Evolutionary conservation across 2,113 vertebrate species (phyloP).

Genomic region (Sus scrofa): DNA sequence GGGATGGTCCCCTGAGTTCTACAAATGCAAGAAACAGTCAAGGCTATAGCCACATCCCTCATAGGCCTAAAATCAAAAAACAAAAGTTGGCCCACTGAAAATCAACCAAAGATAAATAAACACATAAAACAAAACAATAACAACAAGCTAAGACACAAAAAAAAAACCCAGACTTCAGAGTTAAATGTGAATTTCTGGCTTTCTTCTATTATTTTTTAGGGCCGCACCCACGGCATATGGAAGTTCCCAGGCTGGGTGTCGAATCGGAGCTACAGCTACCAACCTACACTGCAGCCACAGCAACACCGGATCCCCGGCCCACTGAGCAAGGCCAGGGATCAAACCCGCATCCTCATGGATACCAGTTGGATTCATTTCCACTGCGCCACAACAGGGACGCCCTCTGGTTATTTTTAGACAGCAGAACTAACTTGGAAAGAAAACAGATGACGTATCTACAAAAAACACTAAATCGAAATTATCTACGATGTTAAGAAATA

Average conservation of each 20-base stretch:
- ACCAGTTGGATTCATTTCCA: too few species aligned
- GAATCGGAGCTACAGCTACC: too few species aligned
- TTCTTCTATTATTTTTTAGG: too few species aligned
- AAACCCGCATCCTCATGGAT: too few species aligned
- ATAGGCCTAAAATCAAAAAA: not conserved
- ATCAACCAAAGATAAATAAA: not conserved
- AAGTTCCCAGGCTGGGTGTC: too few species aligned
- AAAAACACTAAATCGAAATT: not conserved
- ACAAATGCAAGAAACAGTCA: not conserved
- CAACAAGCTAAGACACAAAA: not conserved
- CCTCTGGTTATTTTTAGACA: not conserved
- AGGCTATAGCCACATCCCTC: not conserved
- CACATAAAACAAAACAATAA: not conserved
- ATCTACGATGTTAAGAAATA: not conserved
- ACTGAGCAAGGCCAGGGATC: too few species aligned
- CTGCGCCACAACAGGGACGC: too few species aligned
- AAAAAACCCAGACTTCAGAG: not conserved
- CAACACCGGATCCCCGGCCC: too few species aligned
- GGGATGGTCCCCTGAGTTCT: not conserved
- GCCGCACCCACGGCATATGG: too few species aligned
- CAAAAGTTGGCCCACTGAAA: not conserved
- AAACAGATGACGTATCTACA: not conserved
- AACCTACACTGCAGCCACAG: too few species aligned
- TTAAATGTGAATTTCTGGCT: not conserved
- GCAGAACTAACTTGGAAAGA: not conserved